Evolutionary conservation across 2,888 invertebrate genomes (phyloP).

Genomic region (Torymus auratus): DNA sequence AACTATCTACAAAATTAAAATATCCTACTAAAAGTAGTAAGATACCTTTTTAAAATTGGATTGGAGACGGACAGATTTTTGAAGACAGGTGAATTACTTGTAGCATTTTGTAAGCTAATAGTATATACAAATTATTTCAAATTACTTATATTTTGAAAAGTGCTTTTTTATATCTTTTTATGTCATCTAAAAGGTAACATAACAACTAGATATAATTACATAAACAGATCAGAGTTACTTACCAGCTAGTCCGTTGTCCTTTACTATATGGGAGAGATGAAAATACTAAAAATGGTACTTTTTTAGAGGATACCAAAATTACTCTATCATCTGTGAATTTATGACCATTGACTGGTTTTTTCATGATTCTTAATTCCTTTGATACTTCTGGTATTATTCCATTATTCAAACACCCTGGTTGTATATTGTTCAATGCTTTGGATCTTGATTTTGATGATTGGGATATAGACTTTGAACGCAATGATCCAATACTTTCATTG

Average conservation of each 20-base stretch:
- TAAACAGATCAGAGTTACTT: slow-evolving; percentile 63
- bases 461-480: slow-evolving; percentile 78
- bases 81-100: slow-evolving; percentile 66
- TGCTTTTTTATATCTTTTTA: slow-evolving; percentile 15
- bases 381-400: slow-evolving; percentile 73
- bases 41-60: slow-evolving; percentile 67
- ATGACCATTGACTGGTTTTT: slow-evolving; percentile 81
- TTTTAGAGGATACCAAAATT: slow-evolving; percentile 86
- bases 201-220: slow-evolving; percentile 27
- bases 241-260: slow-evolving; percentile 82
- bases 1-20: slow-evolving; percentile 45
- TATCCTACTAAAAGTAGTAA: slow-evolving; percentile 50
- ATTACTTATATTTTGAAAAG: slow-evolving; percentile 23
- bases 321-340: slow-evolving; percentile 88
- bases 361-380: slow-evolving; percentile 76
- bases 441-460: slow-evolving; percentile 79
- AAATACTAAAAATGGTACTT: slow-evolving; percentile 90
- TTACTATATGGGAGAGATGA: slow-evolving; percentile 91
- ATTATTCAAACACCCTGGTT: slow-evolving; percentile 75
- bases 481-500: slow-evolving; percentile 86
- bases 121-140: slow-evolving; percentile 26
- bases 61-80: slow-evolving; percentile 66
- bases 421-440: slow-evolving; percentile 80
- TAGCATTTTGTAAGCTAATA: slow-evolving; percentile 64
- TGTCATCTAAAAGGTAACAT: slow-evolving; percentile 1